Conservation (phyloP, 92 coral and sea anemone species). For the Phenganax stokvisi region DNA sequence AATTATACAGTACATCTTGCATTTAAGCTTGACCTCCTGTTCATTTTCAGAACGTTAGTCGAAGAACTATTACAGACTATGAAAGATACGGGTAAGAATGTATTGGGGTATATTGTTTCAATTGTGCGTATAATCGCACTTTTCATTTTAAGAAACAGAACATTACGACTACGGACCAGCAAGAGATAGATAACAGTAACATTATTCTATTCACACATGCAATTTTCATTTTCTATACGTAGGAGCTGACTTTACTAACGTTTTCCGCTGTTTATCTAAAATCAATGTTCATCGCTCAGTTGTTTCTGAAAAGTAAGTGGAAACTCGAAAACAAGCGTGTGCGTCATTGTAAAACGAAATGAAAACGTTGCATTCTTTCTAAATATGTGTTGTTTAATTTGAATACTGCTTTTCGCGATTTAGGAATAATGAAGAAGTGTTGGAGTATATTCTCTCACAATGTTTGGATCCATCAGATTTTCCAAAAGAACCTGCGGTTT, state of each 20-base stretch:
- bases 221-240: neutral
- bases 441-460: slow-evolving; percentile 63
- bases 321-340: too few species aligned
- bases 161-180: too few species aligned
- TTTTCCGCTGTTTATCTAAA: slow-evolving; percentile 54
- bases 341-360: neutral
- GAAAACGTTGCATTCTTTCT: neutral
- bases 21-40: neutral
- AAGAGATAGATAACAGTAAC: too few species aligned
- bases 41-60: slow-evolving; percentile 50
- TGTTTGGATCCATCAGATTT: slow-evolving; percentile 54
- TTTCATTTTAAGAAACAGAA: too few species aligned
- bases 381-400: neutral
- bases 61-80: slow-evolving; percentile 59
- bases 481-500: neutral
- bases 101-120: neutral
- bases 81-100: slow-evolving; percentile 62
- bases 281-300: slow-evolving; percentile 36
- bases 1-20: neutral
- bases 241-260: slow-evolving; percentile 86
- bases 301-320: slow-evolving; percentile 38
- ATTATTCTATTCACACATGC: neutral
- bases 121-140: neutral
- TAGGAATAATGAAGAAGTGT: slow-evolving; percentile 51
- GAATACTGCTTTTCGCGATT: neutral